phyloP scores from a whole-genome alignment of 2,888 invertebrate genomes.

The Clostera curtula region DNA sequence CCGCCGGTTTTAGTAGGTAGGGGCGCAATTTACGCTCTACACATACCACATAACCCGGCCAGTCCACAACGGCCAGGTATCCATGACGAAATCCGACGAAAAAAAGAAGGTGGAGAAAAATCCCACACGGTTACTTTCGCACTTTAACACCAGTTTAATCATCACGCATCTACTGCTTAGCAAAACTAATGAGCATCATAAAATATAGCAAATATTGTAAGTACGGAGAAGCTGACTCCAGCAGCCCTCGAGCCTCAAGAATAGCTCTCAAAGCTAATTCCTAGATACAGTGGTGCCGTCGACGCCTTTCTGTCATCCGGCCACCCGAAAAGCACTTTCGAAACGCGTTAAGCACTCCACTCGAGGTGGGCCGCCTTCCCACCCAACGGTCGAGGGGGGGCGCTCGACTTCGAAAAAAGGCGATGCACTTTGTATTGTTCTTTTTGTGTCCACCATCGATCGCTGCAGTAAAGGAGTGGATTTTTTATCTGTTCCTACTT shows the following conservation, averaged over 20 bases:
- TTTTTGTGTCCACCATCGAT: slow-evolving; percentile 73
- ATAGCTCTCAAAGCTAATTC: slow-evolving; percentile 40
- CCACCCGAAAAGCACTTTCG: slow-evolving; percentile 61
- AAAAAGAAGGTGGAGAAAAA: too few species aligned
- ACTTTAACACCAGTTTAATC: too few species aligned
- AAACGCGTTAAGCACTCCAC: slow-evolving; percentile 55
- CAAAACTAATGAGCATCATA: neutral
- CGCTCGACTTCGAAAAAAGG: slow-evolving; percentile 66
- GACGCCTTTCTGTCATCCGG: slow-evolving; percentile 54
- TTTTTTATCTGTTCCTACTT: slow-evolving; percentile 59
- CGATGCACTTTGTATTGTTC: slow-evolving; percentile 72
- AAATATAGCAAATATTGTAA: slow-evolving; percentile 11
- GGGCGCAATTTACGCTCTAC: too few species aligned
- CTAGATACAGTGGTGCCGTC: slow-evolving; percentile 36
- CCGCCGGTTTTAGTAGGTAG: too few species aligned
- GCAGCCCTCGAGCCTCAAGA: slow-evolving; percentile 25
- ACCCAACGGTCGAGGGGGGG: slow-evolving; percentile 48
- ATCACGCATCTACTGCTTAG: too few species aligned
- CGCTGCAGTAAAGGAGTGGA: slow-evolving; percentile 67
- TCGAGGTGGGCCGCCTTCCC: slow-evolving; percentile 31
- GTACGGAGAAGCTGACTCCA: slow-evolving; percentile 18
- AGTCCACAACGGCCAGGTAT: too few species aligned
- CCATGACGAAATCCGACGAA: too few species aligned
- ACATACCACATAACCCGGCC: too few species aligned
- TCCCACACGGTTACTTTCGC: too few species aligned